Conservation (phyloP, 2,797 vertebrate species). For the Cossypha heuglini region DNA sequence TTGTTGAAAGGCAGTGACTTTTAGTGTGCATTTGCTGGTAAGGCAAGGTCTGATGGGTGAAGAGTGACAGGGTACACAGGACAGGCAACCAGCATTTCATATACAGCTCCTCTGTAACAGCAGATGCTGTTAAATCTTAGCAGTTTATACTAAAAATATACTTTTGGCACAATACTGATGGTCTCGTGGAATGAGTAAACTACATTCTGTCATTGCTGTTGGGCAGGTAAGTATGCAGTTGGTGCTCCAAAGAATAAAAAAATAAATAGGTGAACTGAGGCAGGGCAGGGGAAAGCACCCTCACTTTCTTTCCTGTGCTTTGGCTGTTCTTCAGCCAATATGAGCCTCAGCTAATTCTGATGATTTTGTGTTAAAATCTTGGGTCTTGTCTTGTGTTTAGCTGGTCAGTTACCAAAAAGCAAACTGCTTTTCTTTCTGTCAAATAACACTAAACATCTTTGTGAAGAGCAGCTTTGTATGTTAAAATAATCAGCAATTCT, state of each 20-base stretch:
- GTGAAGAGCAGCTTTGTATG: not conserved
- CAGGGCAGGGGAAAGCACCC: accelerated
- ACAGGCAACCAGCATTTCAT: not conserved
- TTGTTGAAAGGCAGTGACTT: not conserved
- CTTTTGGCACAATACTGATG: not conserved
- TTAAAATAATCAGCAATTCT: not conserved
- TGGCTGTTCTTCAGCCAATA: not conserved
- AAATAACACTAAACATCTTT: not conserved
- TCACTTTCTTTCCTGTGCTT: not conserved
- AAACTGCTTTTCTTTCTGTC: not conserved
- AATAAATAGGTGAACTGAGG: not conserved
- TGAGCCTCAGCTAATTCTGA: not conserved
- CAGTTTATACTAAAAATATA: not conserved
- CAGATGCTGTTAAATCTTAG: not conserved
- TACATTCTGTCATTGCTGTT: not conserved
- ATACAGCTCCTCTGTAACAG: not conserved
- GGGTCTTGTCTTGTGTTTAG: not conserved
- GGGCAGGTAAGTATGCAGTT: not conserved
- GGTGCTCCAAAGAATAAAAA: not conserved
- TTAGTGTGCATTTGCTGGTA: not conserved
- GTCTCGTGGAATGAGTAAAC: not conserved
- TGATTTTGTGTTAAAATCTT: not conserved
- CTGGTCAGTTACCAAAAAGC: not conserved
- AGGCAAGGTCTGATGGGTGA: not conserved
- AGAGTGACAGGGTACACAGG: not conserved